A percentile compares a stretch with the other conserved stretches of the same genome.
phyloP scores from a whole-genome alignment of 2,113 vertebrate genomes.

The Burhinus oedicnemus region DNA sequence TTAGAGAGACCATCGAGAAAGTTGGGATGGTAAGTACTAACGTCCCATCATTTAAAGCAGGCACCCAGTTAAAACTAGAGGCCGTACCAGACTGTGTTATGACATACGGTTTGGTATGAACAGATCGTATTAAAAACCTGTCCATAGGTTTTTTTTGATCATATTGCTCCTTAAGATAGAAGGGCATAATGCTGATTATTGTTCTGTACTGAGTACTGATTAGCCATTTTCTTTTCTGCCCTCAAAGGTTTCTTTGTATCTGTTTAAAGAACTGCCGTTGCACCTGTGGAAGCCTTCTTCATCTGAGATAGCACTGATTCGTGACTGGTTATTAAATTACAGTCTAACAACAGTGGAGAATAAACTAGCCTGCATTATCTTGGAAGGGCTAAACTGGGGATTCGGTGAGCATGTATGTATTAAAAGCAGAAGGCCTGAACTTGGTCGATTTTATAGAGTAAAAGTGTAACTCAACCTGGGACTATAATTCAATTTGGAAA shows the following conservation, averaged over 20 bases:
- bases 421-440: neutral
- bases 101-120: neutral
- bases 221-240: neutral
- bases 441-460: neutral
- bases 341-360: slow-evolving; percentile 89
- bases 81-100: accelerated
- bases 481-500: neutral
- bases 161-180: neutral
- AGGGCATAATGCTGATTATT: neutral
- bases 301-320: slow-evolving; percentile 85
- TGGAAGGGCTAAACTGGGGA: slow-evolving; percentile 97
- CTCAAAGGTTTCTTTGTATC: slow-evolving; percentile 89
- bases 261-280: slow-evolving; percentile 95
- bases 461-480: neutral
- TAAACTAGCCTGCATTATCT: slow-evolving; percentile 91
- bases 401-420: slow-evolving; percentile 78
- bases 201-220: neutral
- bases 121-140: neutral
- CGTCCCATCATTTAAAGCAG: neutral
- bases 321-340: slow-evolving; percentile 89
- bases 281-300: slow-evolving; percentile 86
- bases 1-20: slow-evolving; percentile 89
- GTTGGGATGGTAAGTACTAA: slow-evolving; percentile 91
- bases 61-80: neutral
- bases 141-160: neutral